Conservation (phyloP, 2,888 invertebrate species). For the Heliconius hortense region DNA sequence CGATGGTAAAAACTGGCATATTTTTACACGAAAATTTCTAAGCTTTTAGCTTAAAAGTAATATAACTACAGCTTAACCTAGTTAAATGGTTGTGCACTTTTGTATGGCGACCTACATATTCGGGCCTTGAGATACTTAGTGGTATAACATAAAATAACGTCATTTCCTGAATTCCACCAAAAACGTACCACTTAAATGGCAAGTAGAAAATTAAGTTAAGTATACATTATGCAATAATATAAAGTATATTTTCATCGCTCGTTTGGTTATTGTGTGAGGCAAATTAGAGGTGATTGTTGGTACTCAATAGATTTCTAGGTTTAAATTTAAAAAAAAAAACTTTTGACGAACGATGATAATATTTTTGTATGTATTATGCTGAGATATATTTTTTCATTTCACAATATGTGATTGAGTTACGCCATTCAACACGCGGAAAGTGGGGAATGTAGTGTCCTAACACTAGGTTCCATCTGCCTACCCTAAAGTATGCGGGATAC, state of each 20-base stretch:
- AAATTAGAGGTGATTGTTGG: background rate
- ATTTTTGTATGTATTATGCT: too few species aligned
- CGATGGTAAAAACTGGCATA: conserved; percentile 18
- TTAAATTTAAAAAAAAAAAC: background rate
- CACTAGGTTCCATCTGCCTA: too few species aligned
- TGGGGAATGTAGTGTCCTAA: too few species aligned
- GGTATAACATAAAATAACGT: conserved; percentile 26
- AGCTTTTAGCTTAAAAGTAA: conserved; percentile 23
- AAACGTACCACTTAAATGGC: conserved; percentile 21
- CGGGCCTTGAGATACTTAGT: conserved; percentile 22
- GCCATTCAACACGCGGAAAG: too few species aligned
- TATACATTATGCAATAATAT: conserved; percentile 1
- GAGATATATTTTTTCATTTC: too few species aligned
- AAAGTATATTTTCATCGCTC: too few species aligned
- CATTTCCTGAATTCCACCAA: conserved; percentile 9
- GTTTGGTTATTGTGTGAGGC: background rate
- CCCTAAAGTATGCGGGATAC: too few species aligned
- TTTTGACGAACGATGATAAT: background rate
- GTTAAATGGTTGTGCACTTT: conserved; percentile 23
- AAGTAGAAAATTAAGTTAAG: conserved; percentile 14
- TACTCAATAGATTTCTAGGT: background rate
- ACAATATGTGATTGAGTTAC: too few species aligned
- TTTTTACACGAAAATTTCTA: conserved; percentile 22
- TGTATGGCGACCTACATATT: conserved; percentile 22
- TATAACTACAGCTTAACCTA: conserved; percentile 27